Conservation (phyloP, 2,888 invertebrate species). For the Erebia aethiops region DNA sequence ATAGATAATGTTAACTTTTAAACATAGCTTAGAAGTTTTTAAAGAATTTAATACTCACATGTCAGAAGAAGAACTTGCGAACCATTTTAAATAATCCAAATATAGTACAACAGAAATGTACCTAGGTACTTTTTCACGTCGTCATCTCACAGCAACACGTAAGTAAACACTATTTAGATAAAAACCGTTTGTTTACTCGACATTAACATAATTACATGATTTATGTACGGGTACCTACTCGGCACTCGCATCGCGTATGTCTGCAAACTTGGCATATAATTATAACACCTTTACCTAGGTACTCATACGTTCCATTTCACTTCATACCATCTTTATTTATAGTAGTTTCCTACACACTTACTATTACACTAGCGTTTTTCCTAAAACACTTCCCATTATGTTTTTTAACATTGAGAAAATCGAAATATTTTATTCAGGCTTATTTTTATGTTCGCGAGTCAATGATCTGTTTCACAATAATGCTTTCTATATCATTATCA, state of each 20-base stretch:
- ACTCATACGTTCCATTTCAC: conserved; percentile 55
- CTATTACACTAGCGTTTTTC: conserved; percentile 34
- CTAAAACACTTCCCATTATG: neutral
- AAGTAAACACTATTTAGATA: conserved; percentile 29
- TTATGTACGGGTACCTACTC: neutral
- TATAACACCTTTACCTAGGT: conserved; percentile 40
- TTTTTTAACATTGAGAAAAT: neutral
- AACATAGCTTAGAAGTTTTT: neutral
- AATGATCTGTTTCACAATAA: conserved; percentile 31
- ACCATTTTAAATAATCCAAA: conserved; percentile 59
- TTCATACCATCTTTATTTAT: conserved; percentile 18
- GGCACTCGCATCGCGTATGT: conserved; percentile 58
- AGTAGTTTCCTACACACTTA: conserved; percentile 13
- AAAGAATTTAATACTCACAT: conserved; percentile 59
- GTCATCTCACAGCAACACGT: neutral
- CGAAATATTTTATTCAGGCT: neutral
- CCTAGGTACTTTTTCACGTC: neutral
- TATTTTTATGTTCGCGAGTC: neutral
- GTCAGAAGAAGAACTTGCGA: conserved; percentile 71
- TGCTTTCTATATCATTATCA: no score
- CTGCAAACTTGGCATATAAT: conserved; percentile 74
- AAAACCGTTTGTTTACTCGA: conserved; percentile 46
- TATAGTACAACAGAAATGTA: conserved; percentile 4
- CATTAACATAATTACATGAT: conserved; percentile 41
- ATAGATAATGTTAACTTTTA: neutral